Evolutionary conservation across 2,113 vertebrate genomes (phyloP).

Genomic region (Phaethon lepturus): DNA sequence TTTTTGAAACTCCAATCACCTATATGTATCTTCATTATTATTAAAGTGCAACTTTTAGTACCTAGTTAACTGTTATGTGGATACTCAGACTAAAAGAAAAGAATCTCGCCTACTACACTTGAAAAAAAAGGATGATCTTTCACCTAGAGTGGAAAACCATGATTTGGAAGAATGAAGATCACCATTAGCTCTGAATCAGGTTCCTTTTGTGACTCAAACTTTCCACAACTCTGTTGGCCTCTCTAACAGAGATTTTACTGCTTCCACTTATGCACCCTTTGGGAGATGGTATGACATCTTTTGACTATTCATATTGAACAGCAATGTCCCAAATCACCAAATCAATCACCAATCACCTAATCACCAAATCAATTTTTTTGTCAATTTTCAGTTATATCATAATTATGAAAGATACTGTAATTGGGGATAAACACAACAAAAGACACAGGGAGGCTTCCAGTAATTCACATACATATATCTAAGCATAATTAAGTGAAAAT

Average conservation of each 20-base stretch:
- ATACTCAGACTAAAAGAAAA: neutral
- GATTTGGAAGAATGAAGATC: neutral
- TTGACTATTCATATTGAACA: neutral
- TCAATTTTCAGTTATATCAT: neutral
- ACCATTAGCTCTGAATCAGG: neutral
- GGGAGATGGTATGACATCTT: neutral
- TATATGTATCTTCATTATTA: neutral
- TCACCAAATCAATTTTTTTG: neutral
- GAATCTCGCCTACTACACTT: neutral
- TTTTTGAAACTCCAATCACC: neutral
- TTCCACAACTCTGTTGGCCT: neutral
- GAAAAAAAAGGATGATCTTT: neutral
- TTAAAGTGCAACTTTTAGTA: neutral
- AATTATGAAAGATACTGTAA: neutral
- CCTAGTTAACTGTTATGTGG: neutral
- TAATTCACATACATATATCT: neutral
- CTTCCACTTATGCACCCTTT: neutral
- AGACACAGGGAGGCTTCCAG: neutral
- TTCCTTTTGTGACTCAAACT: neutral
- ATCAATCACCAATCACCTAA: neutral
- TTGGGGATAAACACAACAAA: neutral
- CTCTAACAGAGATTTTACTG: neutral
- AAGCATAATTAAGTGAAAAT: neutral
- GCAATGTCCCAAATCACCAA: neutral
- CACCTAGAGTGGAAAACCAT: neutral